Evolutionary conservation across 1,140 invertebrate species (phyloP), one percentile per base, ranked within the genome.

Genomic region (Ceratosolen fusciceps): DNA sequence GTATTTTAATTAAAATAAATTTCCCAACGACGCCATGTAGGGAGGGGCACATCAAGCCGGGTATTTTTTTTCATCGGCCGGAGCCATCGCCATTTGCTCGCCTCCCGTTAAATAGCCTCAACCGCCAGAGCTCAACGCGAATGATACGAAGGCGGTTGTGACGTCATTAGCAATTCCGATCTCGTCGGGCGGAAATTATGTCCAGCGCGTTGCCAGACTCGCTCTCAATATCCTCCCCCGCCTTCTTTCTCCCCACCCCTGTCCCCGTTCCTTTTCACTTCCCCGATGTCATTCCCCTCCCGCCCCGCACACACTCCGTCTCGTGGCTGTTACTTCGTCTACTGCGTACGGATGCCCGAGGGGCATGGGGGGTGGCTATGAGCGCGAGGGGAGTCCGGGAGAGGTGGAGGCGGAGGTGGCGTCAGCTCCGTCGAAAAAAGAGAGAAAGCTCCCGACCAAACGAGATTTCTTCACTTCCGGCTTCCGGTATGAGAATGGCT

Each of bases 171-270:
- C 88, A 90, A 90, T 90, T 90, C 90, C 88, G 88, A 90, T 90
- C 90, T 89, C 88, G 90, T 90, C 89, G 88, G 87, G 89, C 90
- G 90, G 90, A 90, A 90, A 90, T 90, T 90, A 90, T 90, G 90
- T 90, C 90, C 90, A 90, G 86, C 86, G 85, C 86, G 65, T 47
- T 68, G 87, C 86, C 83, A 86, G 86, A 87, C 85, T 88, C 87
- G 87, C 88, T 90, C 89, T 90, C 89, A 90, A 90, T 90, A 90
- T 90, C 89, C 88, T 89, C 84, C 82, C 84, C 81, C 19, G 34
- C 24, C 29, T 72, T 87, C 89, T 84, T 82, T 84, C 78, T 34
- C 14, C 5, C n/a, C 34, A 21, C 83, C 80, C 8, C 29, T 84
- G 77, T 34, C 14, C 5, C n/a, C 34, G 34, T 83, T 81, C 8